Base-by-base conservation (phyloP, 37 sponge, comb jelly and placozoan genomes). In the Cladorhizidae sp. region DNA sequence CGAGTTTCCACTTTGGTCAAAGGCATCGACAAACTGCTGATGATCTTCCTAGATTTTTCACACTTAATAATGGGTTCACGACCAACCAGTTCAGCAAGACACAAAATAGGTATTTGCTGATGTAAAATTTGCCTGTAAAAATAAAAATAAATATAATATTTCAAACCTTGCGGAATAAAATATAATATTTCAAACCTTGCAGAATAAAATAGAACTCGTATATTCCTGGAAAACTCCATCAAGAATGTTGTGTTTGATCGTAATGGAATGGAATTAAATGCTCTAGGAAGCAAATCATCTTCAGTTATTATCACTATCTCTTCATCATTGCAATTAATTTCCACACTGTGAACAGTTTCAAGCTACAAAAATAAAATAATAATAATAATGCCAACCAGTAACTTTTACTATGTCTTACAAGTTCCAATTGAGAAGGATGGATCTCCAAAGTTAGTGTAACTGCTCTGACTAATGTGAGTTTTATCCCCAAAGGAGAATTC, bases 151-250 rank as follows among this genome's bases (percentile, higher is more conserved):
- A 35, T 32, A 65, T 14, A 58, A 14, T 21, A 21, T 14, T 21
- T 58, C 3, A 58, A 58, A 25, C 6, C n/a, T n/a, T n/a, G n/a
- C 14, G 14, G 14, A 14, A 58, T 58, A 18, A 25, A 3, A 26
- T 18, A 59, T 23, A 5, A 59, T 59, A 59, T 3, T 28, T 8
- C 61, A 59, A 32, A 65, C 67, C 35, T 65, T 65, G 31, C 26
- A 65, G 35, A 32, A 31, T 32, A 65, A 32, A 65, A 65, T 31
- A 65, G 32, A 9, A 65, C 12, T 65, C 32, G 20, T 65, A 3
- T 65, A 12, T 33, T 65, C 36, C 67, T 65, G 67, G 36, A 31
- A 31, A 65, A 65, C 7, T 65, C 35, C 67, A 65, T 32, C 32
- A 31, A 35, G 67, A 65, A 65, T 35, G 32, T 58, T 58, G 23